Percentiles rank a stretch among this genome's conserved stretches.
Evolutionary conservation across 2,113 vertebrate species (phyloP).

Genomic region (Rhinolophus sinicus): DNA sequence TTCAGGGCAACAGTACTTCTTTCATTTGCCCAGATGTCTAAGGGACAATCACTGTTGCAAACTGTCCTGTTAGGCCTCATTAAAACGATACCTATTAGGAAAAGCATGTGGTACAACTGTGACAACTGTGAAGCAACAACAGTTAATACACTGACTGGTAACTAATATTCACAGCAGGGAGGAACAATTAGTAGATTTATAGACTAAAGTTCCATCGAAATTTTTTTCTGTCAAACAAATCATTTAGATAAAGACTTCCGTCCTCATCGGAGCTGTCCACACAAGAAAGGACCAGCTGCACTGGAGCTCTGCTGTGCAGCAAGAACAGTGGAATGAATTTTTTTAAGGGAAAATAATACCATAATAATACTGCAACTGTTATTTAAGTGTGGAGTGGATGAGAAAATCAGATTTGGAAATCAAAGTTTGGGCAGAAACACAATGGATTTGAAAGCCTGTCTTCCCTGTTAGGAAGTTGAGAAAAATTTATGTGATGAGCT

Average conservation of each 20-base stretch:
- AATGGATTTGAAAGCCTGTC: not conserved
- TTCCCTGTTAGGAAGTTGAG: not conserved
- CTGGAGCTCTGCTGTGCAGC: not conserved
- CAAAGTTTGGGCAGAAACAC: not conserved
- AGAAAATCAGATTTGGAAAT: slow-evolving; percentile 39
- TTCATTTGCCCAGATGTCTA: not conserved
- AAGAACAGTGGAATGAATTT: not conserved
- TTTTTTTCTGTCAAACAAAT: not conserved
- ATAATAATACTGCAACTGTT: not conserved
- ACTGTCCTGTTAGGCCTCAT: not conserved
- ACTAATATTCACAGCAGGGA: not conserved
- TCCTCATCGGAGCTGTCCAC: slow-evolving; percentile 20
- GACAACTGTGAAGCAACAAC: not conserved
- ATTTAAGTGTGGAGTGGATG: slow-evolving; percentile 34
- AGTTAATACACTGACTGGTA: not conserved
- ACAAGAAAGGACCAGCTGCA: not conserved
- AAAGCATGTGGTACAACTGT: not conserved
- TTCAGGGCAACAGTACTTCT: not conserved
- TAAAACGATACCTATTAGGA: not conserved
- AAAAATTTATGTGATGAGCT: not conserved
- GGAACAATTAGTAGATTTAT: slow-evolving; percentile 23
- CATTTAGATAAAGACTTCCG: not conserved
- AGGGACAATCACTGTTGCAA: not conserved
- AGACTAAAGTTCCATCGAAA: not conserved
- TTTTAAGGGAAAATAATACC: not conserved